Base-by-base conservation (phyloP, 1,140 invertebrate species). In the Dreissena rostriformis region DNA sequence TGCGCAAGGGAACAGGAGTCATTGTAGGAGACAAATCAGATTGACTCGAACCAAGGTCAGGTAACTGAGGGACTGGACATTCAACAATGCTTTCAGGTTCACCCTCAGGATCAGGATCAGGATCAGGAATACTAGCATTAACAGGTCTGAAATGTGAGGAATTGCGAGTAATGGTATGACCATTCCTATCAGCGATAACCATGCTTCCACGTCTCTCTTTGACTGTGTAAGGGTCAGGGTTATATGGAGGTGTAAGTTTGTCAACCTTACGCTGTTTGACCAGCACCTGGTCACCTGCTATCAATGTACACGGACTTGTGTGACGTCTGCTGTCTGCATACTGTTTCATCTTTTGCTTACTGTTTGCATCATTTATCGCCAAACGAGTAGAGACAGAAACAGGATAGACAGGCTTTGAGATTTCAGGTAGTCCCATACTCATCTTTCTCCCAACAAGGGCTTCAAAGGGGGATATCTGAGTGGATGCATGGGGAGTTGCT, bases 391-490 rank as follows among this genome's bases (percentile, higher is more conserved):
- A 26, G n/a, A 74, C 49, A 57, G 72, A 53, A 57, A 57, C 55
- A 29, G 39, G 19, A 26, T n/a, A n/a, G 19, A 63, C 61, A n/a
- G 15, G 39, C 26, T 77, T 77, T 22, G 74, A 28, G 49, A 77
- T 77, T 26, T 77, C 74, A 49, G 74, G 74, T 28, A 77, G 68
- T 39, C 73, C 28, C 17, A 67, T 80, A 51, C 76, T 83, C 75
- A 83, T 83, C 53, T 86, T 85, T 26, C 84, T 55, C 49, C 74
- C 75, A 80, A 65, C 73, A 17, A 82, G 66, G n/a, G 70, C 81
- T 71, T 86, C 65, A 82, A 73, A 81, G 28, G 86, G 81, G 19
- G 76, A 82, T 53, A 77, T 73, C 17, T 67, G 22, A 51, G 55
- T 77, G 39, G 74, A 28, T 63, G n/a, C 39, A n/a, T 65, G 74